Evolutionary conservation across 2,888 invertebrate genomes (phyloP), one percentile per base, ranked within the genome.

Genomic region (Epinotia bilunana): DNA sequence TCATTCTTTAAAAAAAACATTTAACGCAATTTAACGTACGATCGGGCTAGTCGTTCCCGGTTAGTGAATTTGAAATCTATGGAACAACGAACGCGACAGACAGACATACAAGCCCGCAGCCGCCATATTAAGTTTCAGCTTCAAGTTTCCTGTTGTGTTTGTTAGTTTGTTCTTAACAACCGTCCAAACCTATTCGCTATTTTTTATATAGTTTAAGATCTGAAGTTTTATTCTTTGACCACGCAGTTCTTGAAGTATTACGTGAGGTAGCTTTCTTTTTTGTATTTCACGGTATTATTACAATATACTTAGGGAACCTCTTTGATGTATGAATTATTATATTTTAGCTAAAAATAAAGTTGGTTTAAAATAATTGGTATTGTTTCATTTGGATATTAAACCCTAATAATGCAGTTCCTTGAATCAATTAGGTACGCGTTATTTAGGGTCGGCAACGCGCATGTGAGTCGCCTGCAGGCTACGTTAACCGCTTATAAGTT

Each of bases 261-360:
- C 82, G 78, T 80, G 84, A 84, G 90, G 90, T 91, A 91, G 91
- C 91, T 78, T 80, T 81, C 77, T 74, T 81, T 83, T 89, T 89
- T 85, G 81, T 88, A 89, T 90, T 90, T 87, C 83, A 86, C 86
- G 88, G 91, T 93, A 91, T 90, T 90, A 90, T 88, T 88, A 91
- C 86, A 87, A 86, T 92, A 90, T 89, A 89, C 86, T 90, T 93
- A 92, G 89, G 88, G 81, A 89, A 88, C 93, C 93, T 91, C 92
- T 92, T 93, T 92, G 92, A 93, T 93, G 93, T 94, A 93, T 93
- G 93, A 88, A 94, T 93, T 92, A 93, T 93, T 93, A 94, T 93
- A 93, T 94, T 93, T 93, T 94, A 94, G 94, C 93, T 94, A 94
- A 93, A 93, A 93, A 93, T 93, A 94, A 93, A 94, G 93, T 94